These are phyloP conservation scores for Drosophila eugracilis DNA, from an alignment of 1,140 invertebrate species.

Conservation along the genomic window DNA sequence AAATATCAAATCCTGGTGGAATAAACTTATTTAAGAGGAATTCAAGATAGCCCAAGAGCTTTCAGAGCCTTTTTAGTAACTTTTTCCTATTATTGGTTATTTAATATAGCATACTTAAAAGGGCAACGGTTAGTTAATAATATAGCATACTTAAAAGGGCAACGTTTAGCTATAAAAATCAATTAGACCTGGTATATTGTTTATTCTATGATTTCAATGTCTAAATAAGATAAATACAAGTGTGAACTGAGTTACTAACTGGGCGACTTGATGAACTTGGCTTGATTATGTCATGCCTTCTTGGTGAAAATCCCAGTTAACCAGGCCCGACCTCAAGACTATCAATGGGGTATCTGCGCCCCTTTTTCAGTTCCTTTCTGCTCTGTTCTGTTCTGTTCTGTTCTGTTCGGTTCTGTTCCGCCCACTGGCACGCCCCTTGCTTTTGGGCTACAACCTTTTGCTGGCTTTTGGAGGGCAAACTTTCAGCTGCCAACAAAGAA, in stretches of 20 bases:
- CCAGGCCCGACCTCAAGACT: conserved; percentile 26
- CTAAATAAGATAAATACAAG: not conserved
- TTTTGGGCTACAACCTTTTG: conserved; percentile 70
- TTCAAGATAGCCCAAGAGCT: not conserved
- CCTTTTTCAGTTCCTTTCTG: not conserved
- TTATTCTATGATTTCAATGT: not conserved
- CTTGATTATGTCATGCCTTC: conserved; percentile 47
- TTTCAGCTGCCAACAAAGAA: conserved; percentile 26
- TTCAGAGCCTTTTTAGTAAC: not conserved
- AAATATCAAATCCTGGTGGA: too few species aligned
- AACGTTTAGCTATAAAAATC: not conserved
- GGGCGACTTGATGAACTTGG: conserved; percentile 45
- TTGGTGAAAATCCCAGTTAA: conserved; percentile 45
- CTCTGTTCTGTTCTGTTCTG: too few species aligned
- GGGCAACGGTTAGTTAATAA: too few species aligned
- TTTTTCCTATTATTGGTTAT: not conserved
- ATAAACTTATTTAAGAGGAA: not conserved
- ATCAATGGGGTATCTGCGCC: conserved; percentile 37
- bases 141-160: too few species aligned
- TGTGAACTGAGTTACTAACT: conserved; percentile 8
- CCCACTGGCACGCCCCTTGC: conserved; percentile 9
- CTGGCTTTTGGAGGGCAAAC: conserved; percentile 78
- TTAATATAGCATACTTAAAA: not conserved
- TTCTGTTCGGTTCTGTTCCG: too few species aligned
- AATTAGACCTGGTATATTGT: too few species aligned